These are phyloP conservation scores for Mormyrus iriodes DNA, from an alignment of 2,113 vertebrate species.

Conservation along the genomic window DNA sequence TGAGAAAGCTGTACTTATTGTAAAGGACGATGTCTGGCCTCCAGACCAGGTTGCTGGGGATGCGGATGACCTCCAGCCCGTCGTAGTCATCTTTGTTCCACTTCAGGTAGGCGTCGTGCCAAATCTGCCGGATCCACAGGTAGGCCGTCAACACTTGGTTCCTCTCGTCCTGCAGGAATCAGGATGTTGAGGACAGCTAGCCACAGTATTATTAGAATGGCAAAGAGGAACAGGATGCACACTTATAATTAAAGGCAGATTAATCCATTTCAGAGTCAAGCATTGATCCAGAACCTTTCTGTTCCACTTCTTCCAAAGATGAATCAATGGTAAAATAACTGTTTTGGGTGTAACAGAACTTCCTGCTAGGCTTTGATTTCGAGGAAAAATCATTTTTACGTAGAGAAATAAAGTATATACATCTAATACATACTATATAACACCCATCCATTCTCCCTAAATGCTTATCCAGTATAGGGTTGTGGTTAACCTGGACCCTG, in stretches of 20 bases:
- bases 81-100: conserved; percentile 93
- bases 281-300: background rate
- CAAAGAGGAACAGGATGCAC: background rate
- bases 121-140: conserved; percentile 89
- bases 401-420: background rate
- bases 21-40: conserved; percentile 95
- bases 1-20: conserved; percentile 72
- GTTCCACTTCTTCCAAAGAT: background rate
- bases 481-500: background rate
- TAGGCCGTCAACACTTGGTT: conserved; percentile 94
- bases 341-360: background rate
- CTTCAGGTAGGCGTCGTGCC: conserved; percentile 82
- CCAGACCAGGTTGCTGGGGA: conserved; percentile 89
- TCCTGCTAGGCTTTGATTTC: background rate
- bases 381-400: background rate
- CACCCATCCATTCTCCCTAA: background rate
- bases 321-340: background rate
- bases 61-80: conserved; percentile 87
- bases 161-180: conserved; percentile 78
- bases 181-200: background rate
- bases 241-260: background rate
- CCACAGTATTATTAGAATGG: background rate
- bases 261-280: background rate
- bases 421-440: background rate
- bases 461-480: background rate